Evolutionary conservation across 2,797 vertebrate genomes (phyloP).

Genomic region (Acestrorhynchus altus): DNA sequence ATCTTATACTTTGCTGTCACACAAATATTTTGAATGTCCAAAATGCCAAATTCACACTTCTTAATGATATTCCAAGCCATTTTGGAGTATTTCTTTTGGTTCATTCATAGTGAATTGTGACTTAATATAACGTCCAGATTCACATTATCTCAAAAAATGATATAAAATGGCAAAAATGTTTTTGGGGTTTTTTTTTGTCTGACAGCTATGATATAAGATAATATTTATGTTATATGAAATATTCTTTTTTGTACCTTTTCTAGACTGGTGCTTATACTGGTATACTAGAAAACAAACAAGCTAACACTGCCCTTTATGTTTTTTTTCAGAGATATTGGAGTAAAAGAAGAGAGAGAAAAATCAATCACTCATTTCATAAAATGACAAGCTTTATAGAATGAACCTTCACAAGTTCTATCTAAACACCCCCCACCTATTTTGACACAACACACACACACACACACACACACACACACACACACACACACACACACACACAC

Average conservation of each 20-base stretch:
- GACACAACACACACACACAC: conserved; percentile 52
- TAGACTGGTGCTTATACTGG: background rate
- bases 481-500: conserved; percentile 53
- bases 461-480: conserved; percentile 52
- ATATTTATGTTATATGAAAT: background rate
- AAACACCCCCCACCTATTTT: conserved; percentile 8
- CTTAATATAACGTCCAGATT: too few relatives aligned
- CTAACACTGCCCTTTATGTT: background rate
- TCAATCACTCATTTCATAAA: conserved; percentile 18
- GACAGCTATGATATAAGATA: too few relatives aligned
- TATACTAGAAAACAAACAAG: background rate
- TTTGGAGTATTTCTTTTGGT: too few relatives aligned
- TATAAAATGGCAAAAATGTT: too few relatives aligned
- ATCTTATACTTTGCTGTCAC: too few relatives aligned
- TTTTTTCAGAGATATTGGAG: conserved; percentile 11
- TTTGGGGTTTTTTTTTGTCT: too few relatives aligned
- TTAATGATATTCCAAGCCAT: too few relatives aligned
- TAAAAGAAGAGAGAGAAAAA: conserved; percentile 17
- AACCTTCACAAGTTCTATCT: conserved; percentile 9
- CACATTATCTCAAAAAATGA: too few relatives aligned
- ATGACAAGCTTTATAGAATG: conserved; percentile 3
- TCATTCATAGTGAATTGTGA: too few relatives aligned
- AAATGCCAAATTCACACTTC: too few relatives aligned
- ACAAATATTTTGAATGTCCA: too few relatives aligned
- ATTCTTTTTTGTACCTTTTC: background rate